Base-by-base conservation (phyloP, 2,113 vertebrate species). In the Ailuropoda melanoleuca region DNA sequence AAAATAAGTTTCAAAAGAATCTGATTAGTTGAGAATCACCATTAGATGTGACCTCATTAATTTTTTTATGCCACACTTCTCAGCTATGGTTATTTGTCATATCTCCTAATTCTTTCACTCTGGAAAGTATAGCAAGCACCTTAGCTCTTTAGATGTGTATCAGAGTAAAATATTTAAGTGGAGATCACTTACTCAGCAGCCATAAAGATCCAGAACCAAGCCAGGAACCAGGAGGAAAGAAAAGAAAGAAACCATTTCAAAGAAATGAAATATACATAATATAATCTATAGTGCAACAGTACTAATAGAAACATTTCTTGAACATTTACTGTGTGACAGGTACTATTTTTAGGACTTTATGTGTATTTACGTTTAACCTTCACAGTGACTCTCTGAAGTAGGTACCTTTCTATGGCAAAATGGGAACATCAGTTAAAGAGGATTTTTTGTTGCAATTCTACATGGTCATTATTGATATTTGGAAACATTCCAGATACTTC, bases 401-500 rank as follows among this genome's bases (percentile, higher is more conserved):
- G 53, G 23, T 74, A n/a, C 29, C 88, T 62, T 86, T 43, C 78
- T 39, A 3, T 53, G 12, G 82, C 21, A 90, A 83, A 66, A 62
- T 68, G 87, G 75, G 31, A 58, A 53, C 50, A 77, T 94, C 26
- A 90, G 43, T 86, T 60, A 81, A 84, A 86, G 82, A 84, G 21
- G n/a, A 78, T n/a, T 87, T 62, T 95, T 86, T 92, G 50, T 55
- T 88, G 15, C 55, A 84, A 4, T 88, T 96, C 82, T 64, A 1
- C 43, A 17, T 56, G 15, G 39, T 95, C 50, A 88, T 66, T 93
- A 37, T 81, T 95, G 75, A n/a, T 80, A 50, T 78, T 84, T 84
- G 68, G 80, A 92, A 97, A 91, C 39, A 92, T 96, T 60, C 58
- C n/a, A 82, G 24, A 0, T 62, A 91, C 23, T 84, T 85, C 60